Evolutionary conservation across 2,888 invertebrate genomes (phyloP).

Genomic region (Itoplectis maculator): DNA sequence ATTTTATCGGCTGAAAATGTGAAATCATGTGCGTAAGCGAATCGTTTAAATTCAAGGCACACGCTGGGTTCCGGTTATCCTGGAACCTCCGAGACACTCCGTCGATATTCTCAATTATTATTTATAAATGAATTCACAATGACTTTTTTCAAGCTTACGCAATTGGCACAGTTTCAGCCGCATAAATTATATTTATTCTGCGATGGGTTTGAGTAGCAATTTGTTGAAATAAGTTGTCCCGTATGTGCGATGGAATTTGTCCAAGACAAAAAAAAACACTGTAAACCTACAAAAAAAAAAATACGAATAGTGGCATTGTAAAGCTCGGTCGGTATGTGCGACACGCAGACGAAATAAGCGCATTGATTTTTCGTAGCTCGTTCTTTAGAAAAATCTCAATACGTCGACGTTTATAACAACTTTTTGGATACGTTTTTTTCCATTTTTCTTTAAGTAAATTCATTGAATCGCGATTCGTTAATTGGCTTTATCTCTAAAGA

Average conservation of each 20-base stretch:
- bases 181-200: slow-evolving; percentile 23
- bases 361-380: slow-evolving; percentile 39
- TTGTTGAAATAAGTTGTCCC: background rate
- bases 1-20: slow-evolving; percentile 19
- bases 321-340: slow-evolving; percentile 16
- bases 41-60: background rate
- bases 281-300: slow-evolving; percentile 31
- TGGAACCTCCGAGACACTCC: background rate
- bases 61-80: background rate
- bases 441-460: slow-evolving; percentile 11
- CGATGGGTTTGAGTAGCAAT: slow-evolving; percentile 1
- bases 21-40: background rate
- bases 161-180: slow-evolving; percentile 2
- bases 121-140: slow-evolving; percentile 5
- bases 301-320: slow-evolving; percentile 23
- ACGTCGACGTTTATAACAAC: slow-evolving; percentile 12
- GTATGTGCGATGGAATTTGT: slow-evolving; percentile 29
- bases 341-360: slow-evolving; percentile 36
- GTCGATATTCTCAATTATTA: slow-evolving; percentile 6
- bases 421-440: slow-evolving; percentile 3
- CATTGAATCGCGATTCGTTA: background rate
- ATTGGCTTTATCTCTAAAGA: background rate
- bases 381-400: slow-evolving; percentile 38
- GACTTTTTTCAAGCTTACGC: slow-evolving; percentile 14
- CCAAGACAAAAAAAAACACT: slow-evolving; percentile 19